phyloP scores from a whole-genome alignment of 2,888 invertebrate genomes.

The Endomychus coccineus region DNA sequence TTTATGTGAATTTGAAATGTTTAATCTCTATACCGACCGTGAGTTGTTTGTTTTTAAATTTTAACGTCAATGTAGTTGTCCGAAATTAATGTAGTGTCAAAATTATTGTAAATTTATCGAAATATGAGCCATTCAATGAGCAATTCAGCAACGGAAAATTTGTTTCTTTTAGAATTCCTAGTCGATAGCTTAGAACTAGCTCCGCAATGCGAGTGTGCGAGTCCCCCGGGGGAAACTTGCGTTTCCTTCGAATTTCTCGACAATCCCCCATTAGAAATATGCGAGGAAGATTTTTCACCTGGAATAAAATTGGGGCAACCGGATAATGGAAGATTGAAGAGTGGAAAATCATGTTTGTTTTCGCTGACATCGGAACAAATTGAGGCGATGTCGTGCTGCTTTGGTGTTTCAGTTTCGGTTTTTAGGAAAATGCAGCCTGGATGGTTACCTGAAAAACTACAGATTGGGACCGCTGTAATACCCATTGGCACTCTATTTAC shows the following conservation, averaged over 20 bases:
- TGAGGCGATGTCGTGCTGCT: constrained; percentile 46
- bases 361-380: constrained; percentile 52
- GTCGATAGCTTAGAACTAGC: constrained; percentile 47
- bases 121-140: constrained; percentile 35
- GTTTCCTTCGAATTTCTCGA: constrained; percentile 54
- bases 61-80: constrained; percentile 16
- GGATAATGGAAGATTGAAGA: constrained; percentile 48
- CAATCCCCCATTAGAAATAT: constrained; percentile 53
- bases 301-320: constrained; percentile 28
- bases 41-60: too few species aligned
- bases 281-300: constrained; percentile 50
- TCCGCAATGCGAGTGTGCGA: constrained; percentile 33
- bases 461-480: constrained; percentile 52
- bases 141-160: constrained; percentile 48
- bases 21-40: too few species aligned
- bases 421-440: constrained; percentile 56
- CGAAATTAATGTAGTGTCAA: constrained; percentile 21
- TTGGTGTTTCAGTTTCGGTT: constrained; percentile 52
- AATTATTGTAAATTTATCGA: constrained; percentile 18
- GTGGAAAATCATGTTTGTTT: constrained; percentile 63
- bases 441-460: constrained; percentile 55
- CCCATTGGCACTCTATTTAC: constrained; percentile 55
- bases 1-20: too few species aligned
- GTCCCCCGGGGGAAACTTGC: constrained; percentile 48
- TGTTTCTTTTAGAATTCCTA: constrained; percentile 58